phyloP scores from a whole-genome alignment of 2,888 invertebrate species.

The Labia minor region DNA sequence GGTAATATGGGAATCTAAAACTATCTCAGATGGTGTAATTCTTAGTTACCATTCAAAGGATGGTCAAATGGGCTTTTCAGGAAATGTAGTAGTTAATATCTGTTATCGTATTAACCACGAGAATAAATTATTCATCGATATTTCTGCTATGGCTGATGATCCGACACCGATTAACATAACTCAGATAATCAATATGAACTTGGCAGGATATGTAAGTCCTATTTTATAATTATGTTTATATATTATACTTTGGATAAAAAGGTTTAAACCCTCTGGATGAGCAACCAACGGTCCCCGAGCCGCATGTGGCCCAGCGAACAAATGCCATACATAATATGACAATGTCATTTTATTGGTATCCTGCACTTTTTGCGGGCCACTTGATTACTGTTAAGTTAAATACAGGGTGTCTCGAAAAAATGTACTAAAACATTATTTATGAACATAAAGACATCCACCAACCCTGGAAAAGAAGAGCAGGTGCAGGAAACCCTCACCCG shows the following conservation, averaged over 20 bases:
- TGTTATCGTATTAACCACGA: conserved; percentile 35
- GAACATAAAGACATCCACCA: too few species aligned
- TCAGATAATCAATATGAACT: not conserved
- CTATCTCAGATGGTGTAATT: conserved; percentile 33
- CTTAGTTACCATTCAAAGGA: conserved; percentile 36
- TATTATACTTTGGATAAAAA: not conserved
- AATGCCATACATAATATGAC: too few species aligned
- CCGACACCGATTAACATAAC: conserved; percentile 43
- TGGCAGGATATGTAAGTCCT: not conserved
- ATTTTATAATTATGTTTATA: not conserved
- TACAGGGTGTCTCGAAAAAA: too few species aligned
- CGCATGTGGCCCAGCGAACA: too few species aligned
- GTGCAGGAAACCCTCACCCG: too few species aligned
- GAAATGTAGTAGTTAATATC: conserved; percentile 37
- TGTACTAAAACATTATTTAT: too few species aligned
- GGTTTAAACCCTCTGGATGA: too few species aligned
- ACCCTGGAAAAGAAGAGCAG: too few species aligned
- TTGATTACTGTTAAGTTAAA: too few species aligned
- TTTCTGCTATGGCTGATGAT: conserved; percentile 36
- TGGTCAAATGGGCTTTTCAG: conserved; percentile 44
- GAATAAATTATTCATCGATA: conserved; percentile 37
- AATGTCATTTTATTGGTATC: too few species aligned
- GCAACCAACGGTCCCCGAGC: too few species aligned
- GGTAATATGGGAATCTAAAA: conserved; percentile 36
- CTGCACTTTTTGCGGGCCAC: too few species aligned